Percentiles rank a stretch among this genome's conserved stretches.
phyloP scores from a whole-genome alignment of 2,888 invertebrate species.

The Stenichneumon culpator region DNA sequence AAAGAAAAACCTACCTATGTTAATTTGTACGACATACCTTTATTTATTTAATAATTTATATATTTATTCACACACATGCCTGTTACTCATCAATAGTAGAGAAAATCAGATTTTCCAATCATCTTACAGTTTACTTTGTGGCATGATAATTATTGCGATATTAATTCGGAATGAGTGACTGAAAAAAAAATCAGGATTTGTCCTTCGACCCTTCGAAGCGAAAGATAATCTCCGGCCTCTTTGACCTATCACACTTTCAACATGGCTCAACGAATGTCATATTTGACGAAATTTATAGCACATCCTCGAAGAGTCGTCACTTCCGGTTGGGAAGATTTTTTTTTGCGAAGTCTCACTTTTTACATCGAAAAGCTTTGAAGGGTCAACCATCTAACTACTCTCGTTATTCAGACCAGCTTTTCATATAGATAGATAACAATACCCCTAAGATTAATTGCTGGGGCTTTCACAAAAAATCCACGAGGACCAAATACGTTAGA shows the following conservation, averaged over 20 bases:
- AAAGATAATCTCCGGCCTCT: neutral
- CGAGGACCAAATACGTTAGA: slow-evolving; percentile 23
- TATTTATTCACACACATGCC: neutral
- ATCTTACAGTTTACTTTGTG: neutral
- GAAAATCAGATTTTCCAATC: neutral
- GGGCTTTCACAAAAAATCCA: slow-evolving; percentile 22
- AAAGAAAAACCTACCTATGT: neutral
- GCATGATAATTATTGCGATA: slow-evolving; percentile 2
- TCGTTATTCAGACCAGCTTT: slow-evolving; percentile 31
- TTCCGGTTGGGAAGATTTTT: neutral
- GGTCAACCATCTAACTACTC: neutral
- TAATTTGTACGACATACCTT: slow-evolving; percentile 1
- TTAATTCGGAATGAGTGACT: neutral
- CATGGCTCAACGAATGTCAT: neutral
- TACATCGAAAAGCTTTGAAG: slow-evolving; percentile 8
- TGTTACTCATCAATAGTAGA: neutral
- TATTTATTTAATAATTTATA: neutral
- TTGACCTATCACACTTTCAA: neutral
- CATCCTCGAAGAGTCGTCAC: neutral
- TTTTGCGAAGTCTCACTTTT: neutral
- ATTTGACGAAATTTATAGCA: neutral
- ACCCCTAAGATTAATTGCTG: neutral
- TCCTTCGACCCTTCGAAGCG: neutral
- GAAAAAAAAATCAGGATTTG: neutral
- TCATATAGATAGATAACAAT: neutral